Base-by-base conservation (phyloP, 2,113 vertebrate species). In the Otis tarda region DNA sequence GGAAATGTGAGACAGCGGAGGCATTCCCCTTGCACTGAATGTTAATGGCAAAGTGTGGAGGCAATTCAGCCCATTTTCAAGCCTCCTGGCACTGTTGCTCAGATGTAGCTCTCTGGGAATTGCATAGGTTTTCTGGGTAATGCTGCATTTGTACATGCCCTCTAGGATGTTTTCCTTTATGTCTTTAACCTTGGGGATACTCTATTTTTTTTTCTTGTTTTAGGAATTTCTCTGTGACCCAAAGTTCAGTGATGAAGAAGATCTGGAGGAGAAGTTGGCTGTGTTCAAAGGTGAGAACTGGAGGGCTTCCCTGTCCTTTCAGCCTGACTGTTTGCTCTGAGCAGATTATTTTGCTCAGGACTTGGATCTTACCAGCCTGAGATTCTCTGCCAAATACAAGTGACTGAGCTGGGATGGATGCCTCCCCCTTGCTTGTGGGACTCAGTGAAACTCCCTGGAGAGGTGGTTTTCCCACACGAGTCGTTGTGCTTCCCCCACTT, bases 181-280 rank as follows among this genome's bases (percentile, higher is more conserved):
- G 12, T 35, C 27, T 45, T 83, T 89, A 76, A 84, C 63, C 27
- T 90, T 27, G 30, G 33, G 82, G 68, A 70, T 74, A 30, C 22
- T 60, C 2, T 9, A 7, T 22, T 49, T 22, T 49, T 21, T 59
- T 6, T 16, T 8, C 4, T 47, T 80, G 7, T 76, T 76, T 22
- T 52, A 99, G 99, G 99, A 99, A 93, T 99, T 99, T 87, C 97
- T 99, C 95, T 99, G 98, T 94, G 99, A 99, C 97, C 99, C 99
- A 90, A 99, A 99, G 96, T 99, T 99, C 97, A 98, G 98, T 5
- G 98, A 99, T 97, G 99, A 99, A 94, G 99, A 99, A 60, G 98
- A 99, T 94, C 97, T 99, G 94, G 97, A 98, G 1, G 98, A 99
- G 47, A 99, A 99, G 94, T 86, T 99, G 63, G 98, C 99, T 11